Conservation (phyloP, 2,888 invertebrate species). For the Xylocampa areola region DNA sequence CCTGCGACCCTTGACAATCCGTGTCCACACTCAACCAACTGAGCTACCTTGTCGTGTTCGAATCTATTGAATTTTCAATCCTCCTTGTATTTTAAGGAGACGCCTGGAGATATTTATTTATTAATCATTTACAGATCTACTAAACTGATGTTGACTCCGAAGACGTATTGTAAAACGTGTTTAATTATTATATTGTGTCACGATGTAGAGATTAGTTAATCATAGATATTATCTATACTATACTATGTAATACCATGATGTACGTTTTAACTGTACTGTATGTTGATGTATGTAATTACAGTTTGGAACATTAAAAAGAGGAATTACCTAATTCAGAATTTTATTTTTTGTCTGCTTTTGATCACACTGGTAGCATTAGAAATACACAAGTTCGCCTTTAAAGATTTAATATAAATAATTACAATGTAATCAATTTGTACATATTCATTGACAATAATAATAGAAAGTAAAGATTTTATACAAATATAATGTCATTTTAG, state of each 20-base stretch:
- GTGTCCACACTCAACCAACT: no score
- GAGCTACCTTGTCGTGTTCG: no score
- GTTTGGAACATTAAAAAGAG: slow-evolving; percentile 25
- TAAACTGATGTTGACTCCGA: no score
- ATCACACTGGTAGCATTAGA: slow-evolving; percentile 35
- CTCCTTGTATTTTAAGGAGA: no score
- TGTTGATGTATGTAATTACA: neutral
- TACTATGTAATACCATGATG: slow-evolving; percentile 1
- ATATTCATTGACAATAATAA: slow-evolving; percentile 85
- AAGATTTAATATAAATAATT: slow-evolving; percentile 88
- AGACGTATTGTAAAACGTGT: no score
- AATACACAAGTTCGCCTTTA: slow-evolving; percentile 73
- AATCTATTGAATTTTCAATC: no score
- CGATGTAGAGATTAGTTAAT: no score
- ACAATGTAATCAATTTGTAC: slow-evolving; percentile 86
- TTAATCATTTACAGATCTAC: no score
- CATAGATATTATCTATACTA: no score
- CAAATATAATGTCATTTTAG: slow-evolving; percentile 87
- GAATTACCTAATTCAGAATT: slow-evolving; percentile 1
- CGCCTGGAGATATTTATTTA: no score
- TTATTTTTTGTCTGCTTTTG: slow-evolving; percentile 17
- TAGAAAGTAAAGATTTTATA: slow-evolving; percentile 87
- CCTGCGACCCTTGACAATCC: no score
- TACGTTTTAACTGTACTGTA: slow-evolving; percentile 8
- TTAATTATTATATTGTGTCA: no score